A percentile compares a stretch with the other conserved stretches of the same genome.
Evolutionary conservation across 1,140 invertebrate species (phyloP).

Genomic region (Apolygus lucorum): DNA sequence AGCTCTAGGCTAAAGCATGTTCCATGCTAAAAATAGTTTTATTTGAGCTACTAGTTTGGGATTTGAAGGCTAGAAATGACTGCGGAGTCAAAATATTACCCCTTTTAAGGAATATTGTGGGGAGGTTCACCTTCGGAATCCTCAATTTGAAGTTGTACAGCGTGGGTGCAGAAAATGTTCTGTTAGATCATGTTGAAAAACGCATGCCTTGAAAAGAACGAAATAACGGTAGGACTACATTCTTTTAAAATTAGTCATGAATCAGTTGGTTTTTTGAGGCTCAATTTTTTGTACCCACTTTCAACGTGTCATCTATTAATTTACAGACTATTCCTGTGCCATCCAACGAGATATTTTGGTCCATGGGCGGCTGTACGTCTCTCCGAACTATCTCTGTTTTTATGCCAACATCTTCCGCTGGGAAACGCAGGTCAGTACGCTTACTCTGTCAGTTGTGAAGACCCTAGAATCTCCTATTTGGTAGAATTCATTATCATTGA

Average conservation of each 20-base stretch:
- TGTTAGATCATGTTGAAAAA: too few relatives aligned
- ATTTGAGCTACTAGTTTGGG: too few relatives aligned
- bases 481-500: slow-evolving; percentile 7
- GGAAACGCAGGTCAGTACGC: slow-evolving; percentile 61
- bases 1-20: too few relatives aligned
- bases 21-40: too few relatives aligned
- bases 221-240: neutral
- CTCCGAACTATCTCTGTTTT: slow-evolving; percentile 89
- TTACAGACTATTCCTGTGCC: slow-evolving; percentile 90
- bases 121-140: too few relatives aligned
- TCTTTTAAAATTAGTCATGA: slow-evolving; percentile 1
- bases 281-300: too few relatives aligned
- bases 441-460: neutral
- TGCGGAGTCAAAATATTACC: too few relatives aligned
- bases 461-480: neutral
- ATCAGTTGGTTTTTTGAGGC: slow-evolving; percentile 9
- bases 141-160: too few relatives aligned
- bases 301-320: neutral
- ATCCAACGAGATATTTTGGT: slow-evolving; percentile 86
- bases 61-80: too few relatives aligned
- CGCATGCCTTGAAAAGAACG: too few relatives aligned
- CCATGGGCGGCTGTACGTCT: slow-evolving; percentile 85
- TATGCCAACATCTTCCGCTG: slow-evolving; percentile 92
- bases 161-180: too few relatives aligned
- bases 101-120: too few relatives aligned